Base-by-base conservation (phyloP, 2,797 vertebrate genomes). In the Gastrophryne carolinensis region DNA sequence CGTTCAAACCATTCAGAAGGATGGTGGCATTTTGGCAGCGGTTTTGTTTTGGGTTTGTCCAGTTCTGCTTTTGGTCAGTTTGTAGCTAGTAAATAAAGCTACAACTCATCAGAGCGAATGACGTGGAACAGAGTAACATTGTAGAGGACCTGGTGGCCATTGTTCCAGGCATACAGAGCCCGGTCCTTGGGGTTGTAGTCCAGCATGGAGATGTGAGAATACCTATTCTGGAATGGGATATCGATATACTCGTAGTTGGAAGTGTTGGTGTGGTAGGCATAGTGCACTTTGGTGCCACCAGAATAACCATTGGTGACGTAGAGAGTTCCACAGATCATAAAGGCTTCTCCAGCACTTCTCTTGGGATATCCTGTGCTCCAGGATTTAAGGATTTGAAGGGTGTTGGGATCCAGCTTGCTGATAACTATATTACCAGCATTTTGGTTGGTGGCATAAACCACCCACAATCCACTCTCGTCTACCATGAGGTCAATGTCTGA, bases 401-500 rank as follows among this genome's bases (percentile, higher is more conserved):
- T 95, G 82, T 91, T 85, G 32, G 97, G 96, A 85, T 99, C 96
- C 85, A 99, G 80, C 90, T 95, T 96, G 91, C 96, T 98, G 83
- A 99, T 87, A 29, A 98, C 97, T 1, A 99, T 98, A 84, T 99
- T 99, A 4, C 97, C 97, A 0, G 96, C 97, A 0, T 99, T 99
- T 90, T 98, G 95, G 86, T 98, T 98, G 89, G 97, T 99, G 89
- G 96, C 96, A 0, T 98, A 99, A 78, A 98, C 94, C 0, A 96
- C 97, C 97, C 97, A 99, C 61, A 99, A 90, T 49, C 97, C 97
- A 0, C 90, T 95, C 84, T 98, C 96, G 0, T 99, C 97, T 84
- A 91, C 97, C 97, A 99, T 98, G 77, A 99, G 93, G 89, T 99
- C 97, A 52, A 99, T 99, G 89, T 99, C 96, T 0, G 97, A 98